Evolutionary conservation across 2,113 vertebrate species (phyloP), one percentile per base, ranked within the genome.

Genomic region (Camelus bactrianus): DNA sequence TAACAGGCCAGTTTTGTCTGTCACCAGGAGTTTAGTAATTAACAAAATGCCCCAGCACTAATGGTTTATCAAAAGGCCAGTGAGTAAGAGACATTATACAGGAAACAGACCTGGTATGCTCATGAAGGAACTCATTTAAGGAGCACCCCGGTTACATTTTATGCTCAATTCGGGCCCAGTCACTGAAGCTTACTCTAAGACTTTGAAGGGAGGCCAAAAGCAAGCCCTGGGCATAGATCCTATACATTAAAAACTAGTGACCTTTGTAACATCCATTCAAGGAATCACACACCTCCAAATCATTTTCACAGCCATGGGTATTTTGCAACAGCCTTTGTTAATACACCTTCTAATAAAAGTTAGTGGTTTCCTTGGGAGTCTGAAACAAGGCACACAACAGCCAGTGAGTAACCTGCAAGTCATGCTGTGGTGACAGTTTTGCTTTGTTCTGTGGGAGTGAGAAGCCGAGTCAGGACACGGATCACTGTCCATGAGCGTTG

Each of bases 1-100:
- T 98, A 99, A 99, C 99, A 99, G 98, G 99, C 98, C 98, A 54
- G 97, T 96, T 98, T 96, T 92, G 96, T 98, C 98, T 98, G 98
- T 98, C 98, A 98, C 98, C 24, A 60, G 97, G 97, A 98, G 87
- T 98, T 98, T 93, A 98, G 98, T 98, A 98, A 98, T 98, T 98
- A 98, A 98, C 97, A 95, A 98, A 98, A 97, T 95, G 98, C 98
- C 96, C 93, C 91, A 93, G 95, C 89, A 62, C 94, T 98, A 98
- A 98, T 98, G 97, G 98, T 98, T 98, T 99, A 98, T 98, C 98
- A 98, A 97, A 98, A 98, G 94, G 97, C 95, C 82, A 97, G 96
- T 91, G 96, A 97, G 95, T 93, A 92, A 96, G 92, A 96, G 94
- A 96, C 77, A 24, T 96, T 85, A 65, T 93, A 54, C 89, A 93